These are phyloP conservation scores for Limnodromus scolopaceus DNA, from an alignment of 2,797 vertebrate species.

Conservation along the genomic window DNA sequence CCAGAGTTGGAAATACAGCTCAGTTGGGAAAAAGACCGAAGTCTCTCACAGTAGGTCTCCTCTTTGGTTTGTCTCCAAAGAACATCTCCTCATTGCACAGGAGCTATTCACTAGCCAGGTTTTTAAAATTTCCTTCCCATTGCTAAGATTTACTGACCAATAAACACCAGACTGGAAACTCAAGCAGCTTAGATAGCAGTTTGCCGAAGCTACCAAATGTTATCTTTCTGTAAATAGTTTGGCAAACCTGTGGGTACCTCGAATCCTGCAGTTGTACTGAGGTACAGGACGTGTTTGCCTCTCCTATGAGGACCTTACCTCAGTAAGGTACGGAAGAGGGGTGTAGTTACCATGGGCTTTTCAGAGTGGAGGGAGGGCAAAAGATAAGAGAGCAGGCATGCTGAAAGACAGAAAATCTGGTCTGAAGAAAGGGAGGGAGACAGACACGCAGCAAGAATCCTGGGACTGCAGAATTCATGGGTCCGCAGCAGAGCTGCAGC, in stretches of 20 bases:
- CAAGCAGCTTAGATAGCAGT: background rate
- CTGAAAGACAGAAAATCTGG: background rate
- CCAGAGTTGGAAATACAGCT: background rate
- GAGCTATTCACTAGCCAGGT: background rate
- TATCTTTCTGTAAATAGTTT: background rate
- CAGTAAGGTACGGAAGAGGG: background rate
- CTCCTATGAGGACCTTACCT: background rate
- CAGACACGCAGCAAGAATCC: background rate
- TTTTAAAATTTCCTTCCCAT: background rate
- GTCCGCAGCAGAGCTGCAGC: background rate
- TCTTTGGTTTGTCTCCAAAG: background rate
- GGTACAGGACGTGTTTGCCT: background rate
- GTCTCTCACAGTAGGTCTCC: background rate
- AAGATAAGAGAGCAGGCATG: background rate
- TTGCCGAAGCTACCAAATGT: background rate
- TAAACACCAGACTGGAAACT: background rate
- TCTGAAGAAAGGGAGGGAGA: background rate
- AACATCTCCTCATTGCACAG: background rate
- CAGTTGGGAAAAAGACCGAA: background rate
- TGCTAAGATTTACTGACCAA: background rate
- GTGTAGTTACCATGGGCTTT: background rate
- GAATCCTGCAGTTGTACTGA: background rate
- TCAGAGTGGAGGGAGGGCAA: background rate
- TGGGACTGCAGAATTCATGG: background rate
- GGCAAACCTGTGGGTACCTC: background rate